phyloP scores from a whole-genome alignment of 2,113 vertebrate species.

The Eurypyga helias region DNA sequence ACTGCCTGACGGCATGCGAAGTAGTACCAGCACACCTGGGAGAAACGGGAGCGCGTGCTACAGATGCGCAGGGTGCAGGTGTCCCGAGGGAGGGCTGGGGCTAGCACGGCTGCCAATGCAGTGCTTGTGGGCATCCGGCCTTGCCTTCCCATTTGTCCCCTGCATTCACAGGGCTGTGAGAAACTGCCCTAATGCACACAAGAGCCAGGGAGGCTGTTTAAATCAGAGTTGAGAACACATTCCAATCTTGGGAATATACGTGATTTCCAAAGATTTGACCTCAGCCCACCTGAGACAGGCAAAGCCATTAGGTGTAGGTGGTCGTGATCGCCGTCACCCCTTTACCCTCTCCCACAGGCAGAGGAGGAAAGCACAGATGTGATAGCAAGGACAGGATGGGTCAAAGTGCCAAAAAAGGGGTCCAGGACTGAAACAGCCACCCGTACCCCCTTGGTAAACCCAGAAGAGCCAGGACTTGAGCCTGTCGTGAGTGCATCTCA shows the following conservation, averaged over 20 bases:
- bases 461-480: not conserved
- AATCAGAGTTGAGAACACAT: not conserved
- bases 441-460: not conserved
- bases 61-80: not conserved
- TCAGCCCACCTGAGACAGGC: not conserved
- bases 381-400: not conserved
- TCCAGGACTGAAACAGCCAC: not conserved
- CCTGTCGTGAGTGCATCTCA: not conserved
- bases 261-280: not conserved
- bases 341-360: not conserved
- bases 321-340: not conserved
- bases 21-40: not conserved
- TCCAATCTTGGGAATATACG: not conserved
- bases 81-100: not conserved
- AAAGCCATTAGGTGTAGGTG: not conserved
- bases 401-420: not conserved
- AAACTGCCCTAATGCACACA: not conserved
- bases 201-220: not conserved
- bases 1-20: not conserved
- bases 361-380: not conserved
- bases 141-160: not conserved
- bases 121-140: not conserved
- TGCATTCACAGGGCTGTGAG: not conserved
- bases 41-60: not conserved
- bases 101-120: not conserved